Percentiles rank a stretch among this genome's conserved stretches.
These are phyloP conservation scores for Eledona agricola DNA, from an alignment of 2,888 invertebrate species.

Conservation along the genomic window DNA sequence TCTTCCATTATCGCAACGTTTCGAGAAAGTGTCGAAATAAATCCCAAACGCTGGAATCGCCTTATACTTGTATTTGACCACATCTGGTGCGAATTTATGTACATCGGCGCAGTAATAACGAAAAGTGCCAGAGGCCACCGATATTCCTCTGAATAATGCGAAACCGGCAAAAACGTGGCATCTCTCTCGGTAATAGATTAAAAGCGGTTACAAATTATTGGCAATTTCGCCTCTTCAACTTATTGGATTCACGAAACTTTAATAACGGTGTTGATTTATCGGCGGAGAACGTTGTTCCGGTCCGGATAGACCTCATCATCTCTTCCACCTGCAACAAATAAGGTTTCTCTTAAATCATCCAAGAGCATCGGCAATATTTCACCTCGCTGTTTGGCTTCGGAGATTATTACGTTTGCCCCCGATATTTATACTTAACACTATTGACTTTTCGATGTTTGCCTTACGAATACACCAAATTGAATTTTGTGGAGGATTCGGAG, in stretches of 20 bases:
- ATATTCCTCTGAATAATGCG: constrained; percentile 13
- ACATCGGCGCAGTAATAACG: constrained; percentile 23
- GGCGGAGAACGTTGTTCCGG: constrained; percentile 41
- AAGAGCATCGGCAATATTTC: constrained; percentile 26
- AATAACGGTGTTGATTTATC: constrained; percentile 44
- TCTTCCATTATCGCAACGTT: too few relatives aligned
- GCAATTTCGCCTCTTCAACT: constrained; percentile 33
- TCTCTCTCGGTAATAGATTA: constrained; percentile 35
- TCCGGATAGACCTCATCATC: constrained; percentile 37
- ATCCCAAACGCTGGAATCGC: too few relatives aligned
- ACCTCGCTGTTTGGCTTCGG: constrained; percentile 34
- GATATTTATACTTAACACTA: constrained; percentile 33
- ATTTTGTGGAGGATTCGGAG: background rate
- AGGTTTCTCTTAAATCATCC: constrained; percentile 37
- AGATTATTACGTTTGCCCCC: constrained; percentile 32
- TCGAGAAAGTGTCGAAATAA: too few relatives aligned
- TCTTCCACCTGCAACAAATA: constrained; percentile 27
- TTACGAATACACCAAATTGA: constrained; percentile 11
- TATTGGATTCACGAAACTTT: constrained; percentile 38
- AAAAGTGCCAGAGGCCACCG: constrained; percentile 21
- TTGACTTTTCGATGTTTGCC: constrained; percentile 24
- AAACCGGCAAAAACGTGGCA: constrained; percentile 22
- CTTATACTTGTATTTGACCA: too few relatives aligned
- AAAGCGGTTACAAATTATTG: constrained; percentile 35
- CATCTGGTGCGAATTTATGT: constrained; percentile 21